A percentile compares a stretch with the other conserved stretches of the same genome.
Conservation (phyloP, 2,797 vertebrate genomes). For the Muscicapa comitata region DNA sequence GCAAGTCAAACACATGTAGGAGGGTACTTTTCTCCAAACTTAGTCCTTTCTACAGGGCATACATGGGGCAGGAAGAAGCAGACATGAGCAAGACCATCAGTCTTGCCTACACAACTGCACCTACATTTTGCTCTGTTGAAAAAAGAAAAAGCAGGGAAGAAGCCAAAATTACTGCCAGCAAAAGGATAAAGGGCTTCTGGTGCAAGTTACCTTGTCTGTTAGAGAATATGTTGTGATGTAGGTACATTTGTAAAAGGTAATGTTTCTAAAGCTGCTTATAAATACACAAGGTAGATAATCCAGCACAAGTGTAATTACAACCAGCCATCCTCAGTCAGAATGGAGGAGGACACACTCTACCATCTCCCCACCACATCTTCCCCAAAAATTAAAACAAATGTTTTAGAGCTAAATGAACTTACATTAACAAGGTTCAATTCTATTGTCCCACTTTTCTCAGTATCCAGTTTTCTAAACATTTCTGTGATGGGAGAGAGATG, state of each 20-base stretch:
- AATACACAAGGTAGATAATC: background rate
- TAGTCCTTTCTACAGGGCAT: background rate
- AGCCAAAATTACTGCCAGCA: background rate
- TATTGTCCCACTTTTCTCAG: slow-evolving; percentile 73
- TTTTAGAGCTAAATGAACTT: slow-evolving; percentile 25
- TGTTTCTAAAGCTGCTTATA: background rate
- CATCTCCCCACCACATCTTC: accelerated
- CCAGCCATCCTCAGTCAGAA: background rate
- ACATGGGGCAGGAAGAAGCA: background rate
- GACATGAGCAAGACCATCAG: background rate
- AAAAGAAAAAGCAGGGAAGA: background rate
- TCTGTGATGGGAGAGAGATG: slow-evolving; percentile 63
- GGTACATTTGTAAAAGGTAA: background rate
- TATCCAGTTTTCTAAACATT: slow-evolving; percentile 78
- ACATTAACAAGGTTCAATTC: slow-evolving; percentile 75
- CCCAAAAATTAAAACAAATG: background rate
- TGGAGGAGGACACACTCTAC: background rate
- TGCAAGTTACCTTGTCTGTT: background rate
- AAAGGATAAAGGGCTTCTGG: background rate
- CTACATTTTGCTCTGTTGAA: background rate
- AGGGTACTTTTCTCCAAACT: background rate
- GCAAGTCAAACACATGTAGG: accelerated
- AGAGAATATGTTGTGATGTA: background rate
- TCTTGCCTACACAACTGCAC: background rate
- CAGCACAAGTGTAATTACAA: background rate